phyloP scores from a whole-genome alignment of 2,888 invertebrate genomes.

The Drosophila parthenogenetica region DNA sequence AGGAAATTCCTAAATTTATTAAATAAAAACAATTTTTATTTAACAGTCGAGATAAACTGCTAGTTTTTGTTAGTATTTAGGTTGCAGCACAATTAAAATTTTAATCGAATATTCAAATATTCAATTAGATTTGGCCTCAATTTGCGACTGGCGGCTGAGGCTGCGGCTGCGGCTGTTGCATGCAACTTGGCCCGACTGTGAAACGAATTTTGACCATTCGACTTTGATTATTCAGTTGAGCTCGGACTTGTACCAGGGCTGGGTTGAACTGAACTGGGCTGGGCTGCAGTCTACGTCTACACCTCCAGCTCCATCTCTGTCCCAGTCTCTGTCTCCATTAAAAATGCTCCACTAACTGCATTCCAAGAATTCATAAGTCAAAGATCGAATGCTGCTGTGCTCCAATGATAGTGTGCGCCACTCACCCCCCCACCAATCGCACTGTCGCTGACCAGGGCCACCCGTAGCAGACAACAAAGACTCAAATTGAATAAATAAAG shows the following conservation, averaged over 20 bases:
- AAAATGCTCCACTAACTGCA: constrained; percentile 75
- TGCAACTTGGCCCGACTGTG: constrained; percentile 30
- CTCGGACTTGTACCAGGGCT: constrained; percentile 14
- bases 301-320: too few relatives aligned
- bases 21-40: constrained; percentile 1
- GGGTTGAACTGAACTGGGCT: too few relatives aligned
- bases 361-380: constrained; percentile 79
- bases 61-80: constrained; percentile 9
- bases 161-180: constrained; percentile 13
- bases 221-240: constrained; percentile 26
- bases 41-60: background rate
- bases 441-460: constrained; percentile 61
- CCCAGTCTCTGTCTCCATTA: constrained; percentile 48
- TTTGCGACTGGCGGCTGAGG: constrained; percentile 32
- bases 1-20: background rate
- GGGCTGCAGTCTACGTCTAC: too few relatives aligned
- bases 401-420: constrained; percentile 61
- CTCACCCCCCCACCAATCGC: background rate
- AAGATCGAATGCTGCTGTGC: constrained; percentile 69
- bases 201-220: constrained; percentile 31
- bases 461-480: constrained; percentile 69
- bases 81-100: constrained; percentile 21
- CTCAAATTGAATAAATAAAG: constrained; percentile 76
- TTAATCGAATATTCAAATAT: constrained; percentile 47
- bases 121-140: constrained; percentile 71